These are phyloP conservation scores for Trichechus manatus DNA, from an alignment of 2,113 vertebrate species.

Conservation along the genomic window DNA sequence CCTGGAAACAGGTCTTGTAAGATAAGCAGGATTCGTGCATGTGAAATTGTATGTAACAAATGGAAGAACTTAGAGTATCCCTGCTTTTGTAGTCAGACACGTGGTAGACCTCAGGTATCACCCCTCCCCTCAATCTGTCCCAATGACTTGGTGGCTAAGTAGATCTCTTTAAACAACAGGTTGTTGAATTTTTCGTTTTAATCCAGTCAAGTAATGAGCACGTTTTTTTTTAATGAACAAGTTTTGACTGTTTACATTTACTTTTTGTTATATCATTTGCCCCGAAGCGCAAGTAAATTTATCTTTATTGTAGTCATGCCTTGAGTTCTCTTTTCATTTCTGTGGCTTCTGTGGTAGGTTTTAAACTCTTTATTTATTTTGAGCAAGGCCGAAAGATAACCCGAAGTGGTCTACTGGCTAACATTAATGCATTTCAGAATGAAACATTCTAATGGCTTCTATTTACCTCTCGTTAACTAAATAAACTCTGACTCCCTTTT, in stretches of 20 bases:
- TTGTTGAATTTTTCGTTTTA: slow-evolving; percentile 50
- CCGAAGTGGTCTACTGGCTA: slow-evolving; percentile 18
- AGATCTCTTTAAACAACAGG: slow-evolving; percentile 24
- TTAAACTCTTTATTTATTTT: slow-evolving; percentile 31
- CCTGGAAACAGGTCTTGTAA: background rate
- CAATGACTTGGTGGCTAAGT: background rate
- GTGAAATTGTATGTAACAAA: background rate
- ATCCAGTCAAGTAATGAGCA: background rate
- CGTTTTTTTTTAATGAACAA: slow-evolving; percentile 29
- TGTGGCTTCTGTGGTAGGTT: background rate
- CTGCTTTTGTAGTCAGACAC: background rate
- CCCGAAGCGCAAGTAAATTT: slow-evolving; percentile 1
- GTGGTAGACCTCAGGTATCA: background rate
- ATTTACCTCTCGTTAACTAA: slow-evolving; percentile 54
- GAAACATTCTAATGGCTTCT: slow-evolving; percentile 52
- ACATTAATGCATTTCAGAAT: slow-evolving; percentile 28
- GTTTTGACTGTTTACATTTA: background rate
- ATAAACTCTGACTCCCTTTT: slow-evolving; percentile 22
- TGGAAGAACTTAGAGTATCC: background rate
- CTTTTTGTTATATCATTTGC: slow-evolving; percentile 9
- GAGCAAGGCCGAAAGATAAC: slow-evolving; percentile 20
- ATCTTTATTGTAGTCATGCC: slow-evolving; percentile 31
- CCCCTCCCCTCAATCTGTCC: no score
- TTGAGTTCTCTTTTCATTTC: slow-evolving; percentile 31
- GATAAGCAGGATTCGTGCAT: background rate